phyloP scores from a whole-genome alignment of 2,888 invertebrate genomes.

The Luperina nickerlii region DNA sequence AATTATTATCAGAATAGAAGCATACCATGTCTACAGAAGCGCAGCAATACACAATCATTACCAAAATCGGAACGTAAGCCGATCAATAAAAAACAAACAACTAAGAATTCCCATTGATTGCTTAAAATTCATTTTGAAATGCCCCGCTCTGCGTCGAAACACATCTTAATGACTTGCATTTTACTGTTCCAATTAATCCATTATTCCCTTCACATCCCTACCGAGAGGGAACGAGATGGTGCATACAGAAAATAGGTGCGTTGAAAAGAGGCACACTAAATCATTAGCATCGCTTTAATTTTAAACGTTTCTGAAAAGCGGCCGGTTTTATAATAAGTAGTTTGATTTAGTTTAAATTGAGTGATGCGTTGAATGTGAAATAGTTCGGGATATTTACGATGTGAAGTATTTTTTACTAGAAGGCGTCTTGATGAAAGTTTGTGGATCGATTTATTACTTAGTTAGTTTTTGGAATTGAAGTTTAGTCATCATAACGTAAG shows the following conservation, averaged over 20 bases:
- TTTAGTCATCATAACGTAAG: not conserved
- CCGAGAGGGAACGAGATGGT: conserved; percentile 57
- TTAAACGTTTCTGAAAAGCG: conserved; percentile 66
- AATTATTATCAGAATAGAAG: not conserved
- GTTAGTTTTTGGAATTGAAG: not conserved
- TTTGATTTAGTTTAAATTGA: conserved; percentile 71
- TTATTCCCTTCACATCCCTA: conserved; percentile 72
- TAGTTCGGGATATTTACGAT: conserved; percentile 41
- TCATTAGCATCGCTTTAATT: conserved; percentile 71
- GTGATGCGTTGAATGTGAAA: conserved; percentile 71
- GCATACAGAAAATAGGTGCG: conserved; percentile 28
- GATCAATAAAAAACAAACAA: conserved; percentile 28
- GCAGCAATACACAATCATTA: conserved; percentile 1
- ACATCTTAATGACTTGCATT: conserved; percentile 71
- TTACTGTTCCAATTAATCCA: conserved; percentile 69
- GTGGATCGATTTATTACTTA: not conserved
- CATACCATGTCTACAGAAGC: not conserved
- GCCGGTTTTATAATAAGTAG: conserved; percentile 70
- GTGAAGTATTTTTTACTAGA: conserved; percentile 24
- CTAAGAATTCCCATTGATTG: conserved; percentile 37
- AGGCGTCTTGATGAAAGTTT: conserved; percentile 4
- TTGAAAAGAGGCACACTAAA: conserved; percentile 59
- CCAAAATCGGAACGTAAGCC: conserved; percentile 21
- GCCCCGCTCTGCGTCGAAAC: conserved; percentile 61
- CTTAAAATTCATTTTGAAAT: conserved; percentile 62